Percentiles rank a stretch among this genome's conserved stretches.
phyloP scores from a whole-genome alignment of 2,113 vertebrate species.

The Crotalus horridus region DNA sequence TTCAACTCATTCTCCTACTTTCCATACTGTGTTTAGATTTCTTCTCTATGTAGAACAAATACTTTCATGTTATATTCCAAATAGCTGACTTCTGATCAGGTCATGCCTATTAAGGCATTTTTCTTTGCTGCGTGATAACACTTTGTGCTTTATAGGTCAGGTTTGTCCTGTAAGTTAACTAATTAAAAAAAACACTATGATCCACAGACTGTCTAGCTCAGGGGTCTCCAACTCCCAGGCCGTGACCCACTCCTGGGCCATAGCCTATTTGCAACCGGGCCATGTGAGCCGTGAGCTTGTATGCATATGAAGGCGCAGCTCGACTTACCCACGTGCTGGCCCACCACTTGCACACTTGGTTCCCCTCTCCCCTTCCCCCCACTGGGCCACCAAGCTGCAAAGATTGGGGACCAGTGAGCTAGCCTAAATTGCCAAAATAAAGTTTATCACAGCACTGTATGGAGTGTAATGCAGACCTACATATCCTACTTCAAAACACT shows the following conservation, averaged over 20 bases:
- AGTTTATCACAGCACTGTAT: neutral
- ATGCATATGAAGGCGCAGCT: no score
- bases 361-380: no score
- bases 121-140: neutral
- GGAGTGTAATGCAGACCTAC: neutral
- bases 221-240: no score
- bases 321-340: no score
- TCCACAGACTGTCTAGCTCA: neutral
- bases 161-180: neutral
- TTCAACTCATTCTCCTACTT: neutral
- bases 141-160: neutral
- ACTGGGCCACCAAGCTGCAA: no score
- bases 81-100: neutral
- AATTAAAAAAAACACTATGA: neutral
- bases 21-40: neutral
- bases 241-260: no score
- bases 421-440: neutral
- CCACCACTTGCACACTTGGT: no score
- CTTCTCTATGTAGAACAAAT: neutral
- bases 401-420: no score
- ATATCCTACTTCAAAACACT: neutral
- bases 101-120: neutral
- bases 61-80: neutral
- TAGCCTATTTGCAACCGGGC: no score
- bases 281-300: no score